Base-by-base conservation (phyloP, 1,140 invertebrate species). In the Bombus confusus region DNA sequence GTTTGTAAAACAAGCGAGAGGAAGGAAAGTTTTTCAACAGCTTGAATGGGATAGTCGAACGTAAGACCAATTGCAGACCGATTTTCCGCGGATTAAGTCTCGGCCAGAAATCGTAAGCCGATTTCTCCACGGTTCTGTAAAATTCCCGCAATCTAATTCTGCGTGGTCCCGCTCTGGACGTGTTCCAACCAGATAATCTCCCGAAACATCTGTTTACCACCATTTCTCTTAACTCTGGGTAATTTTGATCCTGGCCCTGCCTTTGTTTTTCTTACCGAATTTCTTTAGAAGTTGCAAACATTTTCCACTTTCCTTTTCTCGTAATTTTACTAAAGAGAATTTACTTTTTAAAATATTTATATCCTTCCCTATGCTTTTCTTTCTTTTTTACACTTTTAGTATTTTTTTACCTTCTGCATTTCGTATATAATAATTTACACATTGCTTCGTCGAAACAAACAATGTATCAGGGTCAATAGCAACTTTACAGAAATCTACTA, bases 101-200 rank as follows among this genome's bases (percentile, higher is more conserved):
- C 18, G 10, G 31, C 28, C 18, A 39, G 22, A 22, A 59, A 41
- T 59, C 28, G 37, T 59, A 62, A 68, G 22, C 22, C 5, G 31
- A 79, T 71, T 69, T 39, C 22, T 4, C 4, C 12, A 28, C 25
- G 25, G 37, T 41, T 80, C 41, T 72, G 25, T 71, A 47, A 80
- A 80, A 80, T 52, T 68, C 31, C 13, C 37, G 39, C 37, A 39
- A 62, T 73, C n/a, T 71, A 41, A 39, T 62, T 72, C 25, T 13
- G n/a, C 4, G 8, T 25, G 4, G 66, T 34, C 57, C 34, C 13
- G 37, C 9, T 64, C 64, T 81, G 47, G 68, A 62, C 39, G 22
- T 22, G n/a, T 62, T 62, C 71, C 80, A 82, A 57, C 15, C 52
- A 74, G 57, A 82, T 73, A 37, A 82, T 82, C 39, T 3, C 59